Conservation (phyloP, 30 jellyfish, hydroid and myxozoan genomes). For the Catostylus mosaicus region DNA sequence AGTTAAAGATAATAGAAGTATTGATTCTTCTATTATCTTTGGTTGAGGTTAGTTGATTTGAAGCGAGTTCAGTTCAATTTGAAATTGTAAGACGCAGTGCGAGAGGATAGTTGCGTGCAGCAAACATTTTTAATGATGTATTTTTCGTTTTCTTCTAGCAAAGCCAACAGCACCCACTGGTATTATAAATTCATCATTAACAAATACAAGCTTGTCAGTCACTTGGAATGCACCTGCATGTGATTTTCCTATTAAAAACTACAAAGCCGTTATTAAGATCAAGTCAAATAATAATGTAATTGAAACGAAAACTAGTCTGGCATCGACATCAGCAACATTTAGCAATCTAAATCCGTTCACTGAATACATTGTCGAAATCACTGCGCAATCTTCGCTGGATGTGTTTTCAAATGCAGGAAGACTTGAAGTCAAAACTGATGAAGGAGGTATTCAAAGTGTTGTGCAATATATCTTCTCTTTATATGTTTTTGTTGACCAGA, state of each 20-base stretch:
- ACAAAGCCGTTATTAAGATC: conserved; percentile 34
- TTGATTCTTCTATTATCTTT: no score
- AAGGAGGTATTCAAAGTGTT: no score
- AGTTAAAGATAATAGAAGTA: no score
- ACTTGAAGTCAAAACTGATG: conserved; percentile 38
- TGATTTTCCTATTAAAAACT: conserved; percentile 30
- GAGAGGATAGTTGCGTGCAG: background rate
- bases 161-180: conserved; percentile 53
- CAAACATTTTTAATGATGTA: no score
- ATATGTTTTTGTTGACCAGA: background rate
- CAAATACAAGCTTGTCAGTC: conserved; percentile 19
- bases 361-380: conserved; percentile 37
- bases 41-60: no score
- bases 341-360: conserved; percentile 29
- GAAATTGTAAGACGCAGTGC: no score
- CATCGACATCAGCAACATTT: conserved; percentile 27
- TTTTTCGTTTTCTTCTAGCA: conserved; percentile 2
- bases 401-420: conserved; percentile 43
- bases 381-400: conserved; percentile 21
- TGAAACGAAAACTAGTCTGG: background rate
- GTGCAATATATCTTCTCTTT: background rate
- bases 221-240: conserved; percentile 35
- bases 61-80: no score
- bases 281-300: conserved; percentile 10
- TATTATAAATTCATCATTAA: background rate